Conservation (phyloP, 1,140 invertebrate species). For the Drosophila rhopaloa region DNA sequence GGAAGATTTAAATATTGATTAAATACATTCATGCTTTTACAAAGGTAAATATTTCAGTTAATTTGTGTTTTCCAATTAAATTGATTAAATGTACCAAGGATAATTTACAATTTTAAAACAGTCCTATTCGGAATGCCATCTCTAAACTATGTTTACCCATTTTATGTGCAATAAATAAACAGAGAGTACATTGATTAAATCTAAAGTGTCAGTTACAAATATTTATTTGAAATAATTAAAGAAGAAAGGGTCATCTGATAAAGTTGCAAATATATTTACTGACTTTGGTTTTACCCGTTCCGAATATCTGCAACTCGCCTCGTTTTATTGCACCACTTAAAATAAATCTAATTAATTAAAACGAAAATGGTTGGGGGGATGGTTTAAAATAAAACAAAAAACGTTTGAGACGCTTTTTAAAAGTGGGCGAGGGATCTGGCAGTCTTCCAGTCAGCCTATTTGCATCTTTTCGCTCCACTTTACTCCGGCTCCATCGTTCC, state of each 20-base stretch:
- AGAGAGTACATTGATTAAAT: not conserved
- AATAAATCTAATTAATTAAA: slow-evolving; percentile 59
- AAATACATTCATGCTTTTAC: not conserved
- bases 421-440: slow-evolving; percentile 25
- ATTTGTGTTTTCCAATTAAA: slow-evolving; percentile 11
- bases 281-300: not conserved
- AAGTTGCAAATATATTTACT: slow-evolving; percentile 19
- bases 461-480: slow-evolving; percentile 27
- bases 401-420: slow-evolving; percentile 37
- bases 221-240: slow-evolving; percentile 12
- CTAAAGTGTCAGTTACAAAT: not conserved
- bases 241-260: not conserved
- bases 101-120: not conserved
- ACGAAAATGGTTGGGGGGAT: slow-evolving; percentile 9
- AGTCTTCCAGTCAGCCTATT: slow-evolving; percentile 34
- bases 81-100: not conserved
- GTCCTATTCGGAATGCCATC: not conserved
- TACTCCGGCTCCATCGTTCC: not conserved
- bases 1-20: slow-evolving; percentile 41
- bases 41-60: slow-evolving; percentile 27
- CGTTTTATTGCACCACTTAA: slow-evolving; percentile 53
- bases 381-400: slow-evolving; percentile 22
- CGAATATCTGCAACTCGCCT: slow-evolving; percentile 19
- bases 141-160: not conserved
- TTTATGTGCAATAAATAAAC: not conserved